Evolutionary conservation across 2,888 invertebrate genomes (phyloP).

Genomic region (Temnothorax rugatulus): DNA sequence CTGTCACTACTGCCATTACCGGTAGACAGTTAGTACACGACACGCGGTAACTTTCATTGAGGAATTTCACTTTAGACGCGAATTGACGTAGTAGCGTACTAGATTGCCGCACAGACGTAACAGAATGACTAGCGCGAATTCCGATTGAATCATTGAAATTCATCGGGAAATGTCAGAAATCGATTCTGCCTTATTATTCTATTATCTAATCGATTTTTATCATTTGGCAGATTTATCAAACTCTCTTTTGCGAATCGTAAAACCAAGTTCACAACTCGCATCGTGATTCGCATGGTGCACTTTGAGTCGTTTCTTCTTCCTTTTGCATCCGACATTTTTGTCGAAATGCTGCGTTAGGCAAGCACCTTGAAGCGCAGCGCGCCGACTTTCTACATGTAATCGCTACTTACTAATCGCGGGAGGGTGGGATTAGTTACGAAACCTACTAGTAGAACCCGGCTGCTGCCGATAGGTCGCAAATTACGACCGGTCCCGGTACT

Average conservation of each 20-base stretch:
- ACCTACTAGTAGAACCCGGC: conserved; percentile 57
- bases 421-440: conserved; percentile 67
- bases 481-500: conserved; percentile 50
- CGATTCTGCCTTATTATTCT: background rate
- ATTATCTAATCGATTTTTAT: background rate
- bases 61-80: conserved; percentile 58
- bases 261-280: background rate
- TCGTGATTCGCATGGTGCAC: background rate
- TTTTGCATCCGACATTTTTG: conserved; percentile 47
- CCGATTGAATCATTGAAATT: conserved; percentile 17
- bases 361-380: conserved; percentile 68
- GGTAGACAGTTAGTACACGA: conserved; percentile 30
- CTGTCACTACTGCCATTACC: conserved; percentile 58
- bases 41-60: conserved; percentile 68
- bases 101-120: conserved; percentile 41
- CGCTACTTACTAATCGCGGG: conserved; percentile 56
- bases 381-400: conserved; percentile 77
- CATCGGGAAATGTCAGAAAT: conserved; percentile 4
- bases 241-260: background rate
- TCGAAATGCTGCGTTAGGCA: conserved; percentile 63
- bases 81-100: conserved; percentile 33
- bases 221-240: background rate
- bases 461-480: conserved; percentile 49
- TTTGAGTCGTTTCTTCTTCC: conserved; percentile 4
- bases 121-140: conserved; percentile 37